phyloP scores from a whole-genome alignment of 1,140 invertebrate species.

The Drosophila ironensis region DNA sequence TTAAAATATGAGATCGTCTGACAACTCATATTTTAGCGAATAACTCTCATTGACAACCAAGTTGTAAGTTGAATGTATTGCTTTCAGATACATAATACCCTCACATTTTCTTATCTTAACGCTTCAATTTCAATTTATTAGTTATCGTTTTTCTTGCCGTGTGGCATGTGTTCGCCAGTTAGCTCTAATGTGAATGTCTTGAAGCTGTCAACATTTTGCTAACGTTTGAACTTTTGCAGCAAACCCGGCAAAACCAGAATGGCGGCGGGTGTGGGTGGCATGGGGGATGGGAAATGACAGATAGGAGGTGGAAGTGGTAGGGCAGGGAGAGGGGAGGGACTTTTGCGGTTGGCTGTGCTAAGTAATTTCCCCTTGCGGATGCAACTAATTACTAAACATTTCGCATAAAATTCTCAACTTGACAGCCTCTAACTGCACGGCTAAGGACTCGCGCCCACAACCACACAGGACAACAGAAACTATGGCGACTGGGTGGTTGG shows the following conservation, averaged over 20 bases:
- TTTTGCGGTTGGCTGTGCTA: constrained; percentile 56
- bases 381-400: constrained; percentile 81
- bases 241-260: constrained; percentile 21
- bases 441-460: constrained; percentile 31
- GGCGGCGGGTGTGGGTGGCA: background rate
- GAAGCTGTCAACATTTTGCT: constrained; percentile 60
- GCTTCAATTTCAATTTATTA: too few species aligned
- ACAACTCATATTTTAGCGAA: too few species aligned
- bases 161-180: constrained; percentile 12
- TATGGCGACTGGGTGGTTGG: constrained; percentile 11
- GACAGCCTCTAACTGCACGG: constrained; percentile 71
- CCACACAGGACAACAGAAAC: constrained; percentile 27
- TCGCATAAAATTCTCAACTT: constrained; percentile 79
- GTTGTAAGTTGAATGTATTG: too few species aligned
- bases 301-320: constrained; percentile 1
- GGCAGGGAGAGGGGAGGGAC: background rate
- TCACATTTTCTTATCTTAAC: too few species aligned
- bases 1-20: too few species aligned
- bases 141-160: background rate
- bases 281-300: constrained; percentile 11
- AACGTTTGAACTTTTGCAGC: constrained; percentile 51
- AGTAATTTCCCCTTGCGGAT: constrained; percentile 78
- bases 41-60: too few species aligned
- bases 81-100: too few species aligned
- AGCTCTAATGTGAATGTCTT: constrained; percentile 51